Evolutionary conservation across 2,797 vertebrate species (phyloP), one percentile per base, ranked within the genome.

Genomic region (Siniperca scherzeri): DNA sequence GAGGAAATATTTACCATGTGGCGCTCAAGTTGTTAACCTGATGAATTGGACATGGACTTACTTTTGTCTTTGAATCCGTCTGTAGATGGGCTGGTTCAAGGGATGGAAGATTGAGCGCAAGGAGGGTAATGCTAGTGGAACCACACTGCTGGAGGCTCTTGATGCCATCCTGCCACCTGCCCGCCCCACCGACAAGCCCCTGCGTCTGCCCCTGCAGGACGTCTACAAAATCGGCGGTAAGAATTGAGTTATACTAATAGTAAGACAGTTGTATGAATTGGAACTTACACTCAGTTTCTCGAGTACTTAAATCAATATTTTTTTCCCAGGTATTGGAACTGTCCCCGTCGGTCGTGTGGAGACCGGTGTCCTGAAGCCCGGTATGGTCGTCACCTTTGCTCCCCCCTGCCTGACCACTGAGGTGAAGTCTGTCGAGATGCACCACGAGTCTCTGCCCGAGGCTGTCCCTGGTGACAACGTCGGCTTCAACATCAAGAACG

Each of bases 151-250:
- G 72, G 98, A 99, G 78, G 98, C 97, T 81, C 89, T 99, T 90
- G 98, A 99, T 74, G 96, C 97, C 65, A 99, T 99, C 90, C 92
- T 97, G 86, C 97, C 98, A 13, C 98, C 98, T 3, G 90, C 94
- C 85, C 97, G 98, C 38, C 98, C 98, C 87, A 99, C 98, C 36
- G 97, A 99, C 90, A 98, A 99, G 83, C 92, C 98, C 77, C 96
- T 99, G 25, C 97, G 98, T 48, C 96, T 99, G 91, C 98, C 98
- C 60, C 97, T 99, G 78, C 98, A 99, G 89, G 98, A 99, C 11
- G 97, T 99, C 88, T 99, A 99, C 95, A 99, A 99, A 89, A 99
- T 99, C 1, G 98, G 97, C 70, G 98, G 98, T 98, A 94, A 61
- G 67, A 69, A 55, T 3, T 3, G 1, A 36, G 16, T 4, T 3